Evolutionary conservation across 92 coral and sea anemone genomes (phyloP), one percentile per base, ranked within the genome.

Genomic region (Zoanthus sociatus): DNA sequence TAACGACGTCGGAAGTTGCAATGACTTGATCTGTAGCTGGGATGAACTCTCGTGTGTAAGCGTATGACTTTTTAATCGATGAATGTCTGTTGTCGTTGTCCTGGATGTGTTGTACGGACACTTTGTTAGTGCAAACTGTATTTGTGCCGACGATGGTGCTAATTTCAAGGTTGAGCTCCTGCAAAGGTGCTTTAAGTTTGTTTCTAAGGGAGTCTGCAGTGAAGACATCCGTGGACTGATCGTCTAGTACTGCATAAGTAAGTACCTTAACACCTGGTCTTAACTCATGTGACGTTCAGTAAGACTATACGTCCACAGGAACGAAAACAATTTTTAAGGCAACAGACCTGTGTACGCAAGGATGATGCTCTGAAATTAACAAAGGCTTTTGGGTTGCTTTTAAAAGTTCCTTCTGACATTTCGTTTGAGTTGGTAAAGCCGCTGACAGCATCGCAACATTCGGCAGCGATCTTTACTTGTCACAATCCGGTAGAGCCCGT

Each of bases 171-270:
- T 54, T 53, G 46, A 75, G 50, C 37, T 74, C 73, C 1, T 42
- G 75, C 3, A 61, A 51, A 6, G 42, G 45, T n/a, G 60, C 74
- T 13, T 55, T 47, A 6, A 85, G 53, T 16, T 75, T 72, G 10
- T 73, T 55, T 50, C 75, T 31, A 32, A 89, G 89, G 12, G 94
- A 55, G 30, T 88, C 81, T 70, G 94, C 83, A 17, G 91, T 55
- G 60, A 93, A 89, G n/a, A 93, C 93, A 48, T 91, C 92, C 4
- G 94, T 88, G 0, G 96, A 91, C 78, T 93, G 96, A 87, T 91
- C 91, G 60, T 93, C 91, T 44, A 87, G 84, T 12, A 89, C 91
- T 68, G 94, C 92, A 66, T 89, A 89, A 11, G 94, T 89, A 4
- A 68, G 81, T 26, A 91, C 66, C 64, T 86, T 86, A 6, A 12